phyloP scores from a whole-genome alignment of 2,113 vertebrate genomes.

The Anarhynchus alexandrinus region DNA sequence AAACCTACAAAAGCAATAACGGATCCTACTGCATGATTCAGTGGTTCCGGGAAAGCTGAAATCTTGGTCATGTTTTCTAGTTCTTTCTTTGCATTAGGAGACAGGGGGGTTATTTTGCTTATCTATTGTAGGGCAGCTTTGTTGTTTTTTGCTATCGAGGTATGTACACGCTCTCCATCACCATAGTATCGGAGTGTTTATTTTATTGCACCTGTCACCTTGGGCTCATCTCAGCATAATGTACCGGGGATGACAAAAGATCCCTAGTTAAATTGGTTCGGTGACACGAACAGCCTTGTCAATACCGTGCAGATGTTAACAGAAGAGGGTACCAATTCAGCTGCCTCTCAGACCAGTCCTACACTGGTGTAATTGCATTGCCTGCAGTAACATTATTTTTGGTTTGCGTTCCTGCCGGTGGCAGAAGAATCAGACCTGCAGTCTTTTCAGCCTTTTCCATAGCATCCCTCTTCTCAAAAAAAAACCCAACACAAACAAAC shows the following conservation, averaged over 20 bases:
- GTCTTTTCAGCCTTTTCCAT: neutral
- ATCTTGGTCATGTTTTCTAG: constrained; percentile 11
- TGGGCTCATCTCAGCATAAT: constrained; percentile 25
- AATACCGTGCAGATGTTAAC: neutral
- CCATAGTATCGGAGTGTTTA: constrained; percentile 26
- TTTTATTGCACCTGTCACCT: constrained; percentile 55
- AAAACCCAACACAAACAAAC: neutral
- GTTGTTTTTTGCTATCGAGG: neutral
- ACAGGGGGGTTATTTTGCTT: neutral
- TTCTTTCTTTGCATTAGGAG: constrained; percentile 6
- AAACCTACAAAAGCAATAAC: constrained; percentile 35
- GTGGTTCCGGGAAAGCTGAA: constrained; percentile 28
- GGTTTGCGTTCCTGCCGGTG: neutral
- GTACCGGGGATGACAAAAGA: constrained; percentile 20
- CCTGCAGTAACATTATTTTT: constrained; percentile 25
- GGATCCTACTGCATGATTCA: constrained; percentile 38
- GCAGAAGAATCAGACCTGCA: constrained; percentile 31
- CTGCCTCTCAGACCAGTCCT: neutral
- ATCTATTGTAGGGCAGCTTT: neutral
- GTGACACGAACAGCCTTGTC: neutral
- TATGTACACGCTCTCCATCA: constrained; percentile 15
- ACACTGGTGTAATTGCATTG: neutral
- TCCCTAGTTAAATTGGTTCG: neutral
- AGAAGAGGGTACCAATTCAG: neutral
- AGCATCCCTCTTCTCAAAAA: neutral